Base-by-base conservation (phyloP, 2,113 vertebrate species). In the Ibidorhyncha struthersii region DNA sequence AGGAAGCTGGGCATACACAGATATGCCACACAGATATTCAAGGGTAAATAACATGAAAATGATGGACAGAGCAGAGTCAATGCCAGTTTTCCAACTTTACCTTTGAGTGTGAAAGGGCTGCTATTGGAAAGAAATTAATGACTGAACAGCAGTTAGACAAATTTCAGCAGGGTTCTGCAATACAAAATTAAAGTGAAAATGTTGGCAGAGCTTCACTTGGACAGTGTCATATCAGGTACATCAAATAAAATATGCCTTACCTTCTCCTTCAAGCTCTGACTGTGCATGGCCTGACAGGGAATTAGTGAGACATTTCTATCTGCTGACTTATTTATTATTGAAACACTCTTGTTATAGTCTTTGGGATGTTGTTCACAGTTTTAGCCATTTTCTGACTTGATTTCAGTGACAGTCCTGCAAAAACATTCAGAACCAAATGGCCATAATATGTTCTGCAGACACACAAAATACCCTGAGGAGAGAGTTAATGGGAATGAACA, bases 401-500 rank as follows among this genome's bases (percentile, higher is more conserved):
- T 95, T 92, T 96, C 71, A 81, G 89, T 85, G 95, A 96, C 77
- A 93, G 79, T n/a, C 7, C 65, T 98, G 93, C 58, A 93, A 95
- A 98, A 92, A 76, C 88, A 93, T 94, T 97, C 89, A 92, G 88
- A 95, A 94, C 72, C 90, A 98, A 98, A 97, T 80, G 83, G 86
- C 90, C 91, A 36, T 95, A 90, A 97, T 98, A 90, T 93, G 96
- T 98, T 98, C 93, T 97, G 88, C 96, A 97, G 98, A 96, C 97
- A 91, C 58, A 90, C 65, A 82, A 97, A 98, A 97, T 94, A 93
- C 96, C 97, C 97, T 8, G 29, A 98, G 97, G 97, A 97, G 66
- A 69, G 71, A 96, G 86, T 97, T 97, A 97, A 98, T 97, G 95
- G 94, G 87, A 96, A 93, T 81, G 96, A 97, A 97, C 92, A 97